Conservation (phyloP, 2,797 vertebrate genomes). For the Bradypodion pumilum region DNA sequence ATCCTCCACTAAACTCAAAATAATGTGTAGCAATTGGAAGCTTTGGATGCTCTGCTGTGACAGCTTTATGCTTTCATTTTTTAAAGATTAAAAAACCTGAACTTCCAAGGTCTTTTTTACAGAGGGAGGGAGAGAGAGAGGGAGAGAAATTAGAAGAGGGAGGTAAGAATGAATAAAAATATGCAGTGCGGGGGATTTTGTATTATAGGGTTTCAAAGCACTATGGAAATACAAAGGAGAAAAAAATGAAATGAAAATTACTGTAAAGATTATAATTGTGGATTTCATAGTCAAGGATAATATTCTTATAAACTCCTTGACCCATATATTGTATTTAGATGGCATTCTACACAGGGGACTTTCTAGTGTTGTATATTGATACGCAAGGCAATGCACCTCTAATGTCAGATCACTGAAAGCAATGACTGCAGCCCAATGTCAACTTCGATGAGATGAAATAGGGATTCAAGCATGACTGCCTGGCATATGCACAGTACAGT, state of each 20-base stretch:
- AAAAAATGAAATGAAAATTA: neutral
- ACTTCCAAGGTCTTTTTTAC: conserved; percentile 38
- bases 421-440: conserved; percentile 2
- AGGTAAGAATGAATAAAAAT: neutral
- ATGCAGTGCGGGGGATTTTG: neutral
- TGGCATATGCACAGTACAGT: neutral
- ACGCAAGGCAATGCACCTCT: neutral
- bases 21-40: neutral
- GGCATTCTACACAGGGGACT: neutral
- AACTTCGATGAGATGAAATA: neutral
- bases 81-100: conserved; percentile 16
- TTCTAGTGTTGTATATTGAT: neutral
- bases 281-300: conserved; percentile 5
- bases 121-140: neutral
- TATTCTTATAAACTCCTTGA: neutral
- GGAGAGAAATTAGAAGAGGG: neutral
- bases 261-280: neutral
- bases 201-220: neutral
- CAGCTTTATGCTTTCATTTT: neutral
- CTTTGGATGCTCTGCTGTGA: neutral
- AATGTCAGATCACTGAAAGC: neutral
- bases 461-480: neutral
- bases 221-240: neutral
- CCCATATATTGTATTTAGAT: neutral
- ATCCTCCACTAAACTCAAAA: no score